Conservation (phyloP, 2,113 vertebrate species). For the Salvelinus fontinalis region DNA sequence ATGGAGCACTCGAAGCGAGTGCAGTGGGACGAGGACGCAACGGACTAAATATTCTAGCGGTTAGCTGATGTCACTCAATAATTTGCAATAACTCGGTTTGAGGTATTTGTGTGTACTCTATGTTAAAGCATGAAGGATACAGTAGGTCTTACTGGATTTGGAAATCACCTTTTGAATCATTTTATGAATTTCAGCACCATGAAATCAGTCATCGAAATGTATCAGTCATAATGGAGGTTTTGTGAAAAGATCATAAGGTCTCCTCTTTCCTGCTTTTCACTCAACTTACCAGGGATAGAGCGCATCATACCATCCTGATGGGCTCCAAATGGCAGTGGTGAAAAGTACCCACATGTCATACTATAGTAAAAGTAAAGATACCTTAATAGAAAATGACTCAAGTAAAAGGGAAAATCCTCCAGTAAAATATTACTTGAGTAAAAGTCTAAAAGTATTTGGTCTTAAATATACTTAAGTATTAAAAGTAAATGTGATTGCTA, state of each 20-base stretch:
- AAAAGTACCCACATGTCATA: too few relatives aligned
- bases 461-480: too few relatives aligned
- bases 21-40: not conserved
- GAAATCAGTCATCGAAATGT: not conserved
- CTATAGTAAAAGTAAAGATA: too few relatives aligned
- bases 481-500: too few relatives aligned
- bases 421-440: too few relatives aligned
- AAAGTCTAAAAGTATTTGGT: too few relatives aligned
- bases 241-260: not conserved
- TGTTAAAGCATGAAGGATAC: not conserved
- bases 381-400: too few relatives aligned
- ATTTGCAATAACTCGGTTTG: slow-evolving; percentile 7
- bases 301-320: not conserved
- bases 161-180: not conserved
- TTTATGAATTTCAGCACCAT: not conserved
- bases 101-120: not conserved
- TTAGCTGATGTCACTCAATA: not conserved
- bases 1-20: not conserved
- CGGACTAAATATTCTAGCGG: not conserved
- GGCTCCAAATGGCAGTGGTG: not conserved
- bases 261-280: slow-evolving; percentile 8
- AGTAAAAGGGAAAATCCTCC: too few relatives aligned
- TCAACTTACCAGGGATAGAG: not conserved
- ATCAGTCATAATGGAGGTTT: not conserved
- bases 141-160: not conserved